These are phyloP conservation scores for Idaea straminata DNA, from an alignment of 2,888 invertebrate species.

Conservation along the genomic window DNA sequence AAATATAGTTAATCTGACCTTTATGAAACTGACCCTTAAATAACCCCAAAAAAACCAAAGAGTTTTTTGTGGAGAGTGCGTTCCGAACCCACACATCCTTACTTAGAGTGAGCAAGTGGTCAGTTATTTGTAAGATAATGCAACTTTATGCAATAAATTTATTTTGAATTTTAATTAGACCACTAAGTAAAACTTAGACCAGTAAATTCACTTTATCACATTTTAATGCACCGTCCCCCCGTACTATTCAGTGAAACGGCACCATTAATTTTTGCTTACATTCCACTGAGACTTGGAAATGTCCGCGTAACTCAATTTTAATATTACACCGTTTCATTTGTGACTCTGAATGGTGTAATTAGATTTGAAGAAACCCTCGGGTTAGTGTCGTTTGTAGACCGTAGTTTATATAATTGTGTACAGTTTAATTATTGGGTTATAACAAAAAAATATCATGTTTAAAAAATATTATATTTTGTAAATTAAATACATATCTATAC, in stretches of 20 bases:
- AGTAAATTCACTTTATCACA: slow-evolving; percentile 14
- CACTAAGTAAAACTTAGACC: neutral
- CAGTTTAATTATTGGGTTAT: neutral
- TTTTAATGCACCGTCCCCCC: slow-evolving; percentile 10
- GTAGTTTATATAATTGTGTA: slow-evolving; percentile 1
- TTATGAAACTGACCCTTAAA: no score
- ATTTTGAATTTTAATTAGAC: no score
- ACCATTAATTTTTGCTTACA: slow-evolving; percentile 37
- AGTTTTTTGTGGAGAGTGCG: no score
- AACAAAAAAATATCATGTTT: no score
- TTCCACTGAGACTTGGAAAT: slow-evolving; percentile 30
- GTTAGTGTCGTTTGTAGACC: slow-evolving; percentile 2
- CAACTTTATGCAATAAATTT: no score
- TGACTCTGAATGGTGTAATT: slow-evolving; percentile 29
- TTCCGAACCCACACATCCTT: no score
- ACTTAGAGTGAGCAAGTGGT: no score
- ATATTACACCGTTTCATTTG: slow-evolving; percentile 39
- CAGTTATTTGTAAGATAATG: no score
- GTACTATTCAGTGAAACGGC: slow-evolving; percentile 11
- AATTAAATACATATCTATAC: no score
- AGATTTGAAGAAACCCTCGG: slow-evolving; percentile 19
- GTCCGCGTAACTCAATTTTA: slow-evolving; percentile 43
- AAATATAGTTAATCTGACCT: no score
- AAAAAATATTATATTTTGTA: no score
- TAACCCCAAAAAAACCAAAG: no score